A percentile compares a stretch with the other conserved stretches of the same genome.
These are phyloP conservation scores for Plebejus anna DNA, from an alignment of 2,888 invertebrate species.

Conservation along the genomic window DNA sequence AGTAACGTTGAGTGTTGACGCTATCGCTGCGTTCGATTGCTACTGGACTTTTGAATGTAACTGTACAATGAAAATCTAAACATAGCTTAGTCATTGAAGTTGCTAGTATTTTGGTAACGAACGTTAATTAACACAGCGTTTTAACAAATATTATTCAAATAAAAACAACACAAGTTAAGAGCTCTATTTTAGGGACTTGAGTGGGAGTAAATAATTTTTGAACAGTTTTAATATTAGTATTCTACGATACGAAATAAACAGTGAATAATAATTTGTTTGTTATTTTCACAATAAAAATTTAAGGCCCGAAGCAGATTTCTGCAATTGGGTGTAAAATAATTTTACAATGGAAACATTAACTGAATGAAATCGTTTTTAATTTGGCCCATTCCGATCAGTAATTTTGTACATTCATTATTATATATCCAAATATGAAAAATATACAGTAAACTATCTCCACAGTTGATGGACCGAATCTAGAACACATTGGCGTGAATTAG, in stretches of 20 bases:
- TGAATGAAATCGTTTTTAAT: neutral
- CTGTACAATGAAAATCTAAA: too few relatives aligned
- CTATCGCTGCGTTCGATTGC: too few relatives aligned
- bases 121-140: too few relatives aligned
- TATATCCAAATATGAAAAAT: neutral
- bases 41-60: neutral
- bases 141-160: too few relatives aligned
- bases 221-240: neutral
- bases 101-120: too few relatives aligned
- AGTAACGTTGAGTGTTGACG: too few relatives aligned
- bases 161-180: too few relatives aligned
- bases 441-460: too few relatives aligned
- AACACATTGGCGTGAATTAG: too few relatives aligned
- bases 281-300: constrained; percentile 6
- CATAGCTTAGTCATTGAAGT: too few relatives aligned
- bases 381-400: neutral
- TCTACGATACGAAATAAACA: neutral
- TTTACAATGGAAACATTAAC: constrained; percentile 5
- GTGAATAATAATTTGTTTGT: neutral
- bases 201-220: neutral
- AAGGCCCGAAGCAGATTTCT: constrained; percentile 1
- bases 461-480: too few relatives aligned
- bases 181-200: neutral
- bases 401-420: neutral
- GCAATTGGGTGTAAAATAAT: neutral